Conservation (phyloP, 2,797 vertebrate species). For the Enteromius afrohamiltoni region DNA sequence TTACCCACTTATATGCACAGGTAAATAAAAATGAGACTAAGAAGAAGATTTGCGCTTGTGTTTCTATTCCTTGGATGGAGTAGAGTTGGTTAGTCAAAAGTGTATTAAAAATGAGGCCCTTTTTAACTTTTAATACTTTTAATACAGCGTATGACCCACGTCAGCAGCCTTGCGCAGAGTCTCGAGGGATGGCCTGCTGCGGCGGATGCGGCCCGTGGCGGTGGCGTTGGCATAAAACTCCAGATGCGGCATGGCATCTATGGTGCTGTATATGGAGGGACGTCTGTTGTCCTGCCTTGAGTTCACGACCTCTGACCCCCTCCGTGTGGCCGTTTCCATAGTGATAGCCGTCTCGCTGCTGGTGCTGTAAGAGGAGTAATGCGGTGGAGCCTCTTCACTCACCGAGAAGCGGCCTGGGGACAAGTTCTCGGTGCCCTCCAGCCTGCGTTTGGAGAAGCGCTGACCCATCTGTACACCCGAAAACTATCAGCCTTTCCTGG, state of each 20-base stretch:
- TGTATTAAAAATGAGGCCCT: not conserved
- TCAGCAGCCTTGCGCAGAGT: constrained; percentile 66
- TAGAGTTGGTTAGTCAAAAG: not conserved
- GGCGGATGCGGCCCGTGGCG: constrained; percentile 50
- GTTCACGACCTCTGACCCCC: constrained; percentile 42
- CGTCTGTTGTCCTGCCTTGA: constrained; percentile 60
- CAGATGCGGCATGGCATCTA: constrained; percentile 70
- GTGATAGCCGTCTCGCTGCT: constrained; percentile 27
- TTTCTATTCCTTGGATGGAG: not conserved
- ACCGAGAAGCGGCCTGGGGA: constrained; percentile 56
- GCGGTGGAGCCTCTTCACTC: constrained; percentile 59
- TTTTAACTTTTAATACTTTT: too few species aligned
- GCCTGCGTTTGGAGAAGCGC: constrained; percentile 54
- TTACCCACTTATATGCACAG: not conserved
- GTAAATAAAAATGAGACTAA: too few species aligned
- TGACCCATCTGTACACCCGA: constrained; percentile 67
- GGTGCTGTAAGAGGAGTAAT: constrained; percentile 49
- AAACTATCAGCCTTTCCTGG: not conserved
- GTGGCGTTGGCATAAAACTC: constrained; percentile 71
- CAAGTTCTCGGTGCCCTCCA: not conserved
- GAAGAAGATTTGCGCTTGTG: not conserved
- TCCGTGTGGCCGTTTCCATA: constrained; percentile 49
- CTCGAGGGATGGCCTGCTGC: constrained; percentile 70
- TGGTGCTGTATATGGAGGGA: constrained; percentile 74
- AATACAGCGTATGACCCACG: constrained; percentile 53